Base-by-base conservation (phyloP, 2,888 invertebrate genomes). In the Drosophila lacicola region DNA sequence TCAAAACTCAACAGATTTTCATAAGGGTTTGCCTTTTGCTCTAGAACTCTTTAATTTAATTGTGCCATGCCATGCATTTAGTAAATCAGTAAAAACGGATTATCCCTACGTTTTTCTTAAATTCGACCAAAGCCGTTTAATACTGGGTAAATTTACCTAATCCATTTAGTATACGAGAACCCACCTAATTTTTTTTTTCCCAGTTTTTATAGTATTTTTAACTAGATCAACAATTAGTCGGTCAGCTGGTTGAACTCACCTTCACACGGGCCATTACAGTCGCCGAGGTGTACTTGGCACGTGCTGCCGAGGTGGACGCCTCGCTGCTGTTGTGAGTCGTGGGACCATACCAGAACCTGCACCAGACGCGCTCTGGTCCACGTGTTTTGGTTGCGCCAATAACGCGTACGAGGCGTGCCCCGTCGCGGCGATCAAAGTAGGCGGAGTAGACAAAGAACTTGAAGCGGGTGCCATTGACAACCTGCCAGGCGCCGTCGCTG, bases 391-490 rank as follows among this genome's bases (percentile, higher is more conserved):
- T 97, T 10, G 97, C 97, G 11, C 97, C 97, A 77, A 98, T 96
- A 64, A 98, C 94, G 46, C 98, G 94, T 51, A 98, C 94, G 72
- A 94, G 93, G 61, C 95, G 94, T 5, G 90, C 87, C 49, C 94
- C 94, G 81, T 94, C 94, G 78, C 97, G 94, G 53, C 95, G 94
- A 93, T 98, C 98, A 90, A 96, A 96, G 91, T 96, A 98, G 53
- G 98, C 98, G 10, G 98, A 97, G 91, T 97, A 98, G 55, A 98
- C 97, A 93, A 95, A 97, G 93, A 98, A 98, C 92, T 96, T 97
- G 92, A 95, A 96, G 91, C 97, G 90, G 75, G 92, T 93, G 46
- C 92, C 92, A 80, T 93, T 93, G 82, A 93, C 92, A 86, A 92
- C 90, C 91, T 97, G 96, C 97, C 97, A 97, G 70, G 95, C 94